Base-by-base conservation (phyloP, 2,888 invertebrate species). In the Meta bourneti region DNA sequence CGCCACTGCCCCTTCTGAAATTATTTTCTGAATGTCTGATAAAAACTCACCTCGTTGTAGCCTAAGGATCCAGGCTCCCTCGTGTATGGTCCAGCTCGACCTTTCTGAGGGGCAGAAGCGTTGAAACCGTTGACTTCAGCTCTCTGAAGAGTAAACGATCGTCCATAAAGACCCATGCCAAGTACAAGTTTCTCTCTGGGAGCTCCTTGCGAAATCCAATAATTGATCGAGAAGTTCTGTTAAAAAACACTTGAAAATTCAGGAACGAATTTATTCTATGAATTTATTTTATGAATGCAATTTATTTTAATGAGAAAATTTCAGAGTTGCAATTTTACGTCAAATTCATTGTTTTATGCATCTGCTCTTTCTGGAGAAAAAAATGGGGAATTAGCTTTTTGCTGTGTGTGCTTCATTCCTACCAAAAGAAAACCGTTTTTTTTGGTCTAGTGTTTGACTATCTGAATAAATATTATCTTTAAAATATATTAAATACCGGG, bases 31-130 rank as follows among this genome's bases (percentile, higher is more conserved):
- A 1, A 4, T 34, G 34, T 34, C 34, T 34, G 34, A 4, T 4
- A 34, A 34, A 34, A 34, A 71, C 91, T 70, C 75, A 93, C 90
- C 70, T 93, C 93, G 52, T 93, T 93, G 48, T 93, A 93, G 2
- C 93, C 93, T n/a, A 93, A 78, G 7, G 93, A 93, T 52, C 93
- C 93, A n/a, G 91, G 91, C 71, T 93, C 93, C 74, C 93, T 89
- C 0, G 93, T 93, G 82, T 90, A 93, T 7, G 92, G 93, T 7
- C 93, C 93, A 8, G 93, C 93, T n/a, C 93, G 70, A 1, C 93
- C 93, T 71, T 86, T 88, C 48, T 93, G 93, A 2, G 93, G 93
- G 5, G 93, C 93, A 6, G 93, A 77, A n/a, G 93, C 93, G 11
- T 90, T 85, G 8, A 93, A 89, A 6, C 93, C 90, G 20, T 90